Percentiles rank a stretch among this genome's conserved stretches.
Evolutionary conservation across 1,140 invertebrate species (phyloP).

Genomic region (Pogonus chalceus): DNA sequence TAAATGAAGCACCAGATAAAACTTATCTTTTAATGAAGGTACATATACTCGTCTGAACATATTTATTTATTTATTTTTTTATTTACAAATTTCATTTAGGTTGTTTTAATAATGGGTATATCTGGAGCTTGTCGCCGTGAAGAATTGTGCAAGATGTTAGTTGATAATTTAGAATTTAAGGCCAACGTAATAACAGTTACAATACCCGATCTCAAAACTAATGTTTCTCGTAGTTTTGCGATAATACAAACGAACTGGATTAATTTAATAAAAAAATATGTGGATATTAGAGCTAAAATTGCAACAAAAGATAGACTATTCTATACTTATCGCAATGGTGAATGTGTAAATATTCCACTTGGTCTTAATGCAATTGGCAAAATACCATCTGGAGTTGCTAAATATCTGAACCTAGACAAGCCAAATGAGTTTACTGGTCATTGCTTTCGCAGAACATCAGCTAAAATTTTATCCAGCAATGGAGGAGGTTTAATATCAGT

Average conservation of each 20-base stretch:
- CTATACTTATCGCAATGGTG: slow-evolving; percentile 15
- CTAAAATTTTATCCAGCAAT: slow-evolving; percentile 16
- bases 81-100: too few relatives aligned
- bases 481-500: slow-evolving; percentile 18
- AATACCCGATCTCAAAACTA: slow-evolving; percentile 13
- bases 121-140: slow-evolving; percentile 13
- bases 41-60: too few relatives aligned
- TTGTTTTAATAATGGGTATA: slow-evolving; percentile 18
- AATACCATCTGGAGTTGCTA: slow-evolving; percentile 19
- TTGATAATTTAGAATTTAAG: slow-evolving; percentile 16
- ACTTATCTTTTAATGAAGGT: too few relatives aligned
- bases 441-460: slow-evolving; percentile 18
- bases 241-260: slow-evolving; percentile 14
- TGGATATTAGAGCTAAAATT: slow-evolving; percentile 13
- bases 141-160: slow-evolving; percentile 14
- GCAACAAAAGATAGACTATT: slow-evolving; percentile 15
- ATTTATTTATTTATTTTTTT: too few relatives aligned
- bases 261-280: slow-evolving; percentile 18
- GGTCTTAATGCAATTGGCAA: slow-evolving; percentile 19
- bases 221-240: slow-evolving; percentile 13
- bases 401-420: slow-evolving; percentile 18
- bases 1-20: too few relatives aligned
- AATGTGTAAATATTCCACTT: slow-evolving; percentile 15
- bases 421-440: slow-evolving; percentile 20
- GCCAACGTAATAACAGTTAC: slow-evolving; percentile 9